Evolutionary conservation across 2,797 vertebrate genomes (phyloP).

Genomic region (Paramormyrops hopkinsi): DNA sequence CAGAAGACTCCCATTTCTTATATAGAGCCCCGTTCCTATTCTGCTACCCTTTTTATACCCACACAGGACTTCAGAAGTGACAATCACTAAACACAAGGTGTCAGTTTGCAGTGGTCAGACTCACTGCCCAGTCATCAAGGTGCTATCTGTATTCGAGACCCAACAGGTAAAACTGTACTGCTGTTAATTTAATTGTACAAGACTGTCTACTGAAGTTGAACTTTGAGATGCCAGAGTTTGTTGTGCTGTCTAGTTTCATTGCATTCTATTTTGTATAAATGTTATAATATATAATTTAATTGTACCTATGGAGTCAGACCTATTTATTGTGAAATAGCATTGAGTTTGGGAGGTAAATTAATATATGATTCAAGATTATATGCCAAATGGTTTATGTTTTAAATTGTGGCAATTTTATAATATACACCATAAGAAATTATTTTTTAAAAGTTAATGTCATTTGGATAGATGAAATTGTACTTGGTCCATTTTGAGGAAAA

Average conservation of each 20-base stretch:
- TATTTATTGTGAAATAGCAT: conserved; percentile 9
- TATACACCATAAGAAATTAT: conserved; percentile 1
- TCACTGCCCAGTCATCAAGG: conserved; percentile 28
- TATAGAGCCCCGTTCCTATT: neutral
- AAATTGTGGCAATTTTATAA: conserved; percentile 11
- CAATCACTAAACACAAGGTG: conserved; percentile 29
- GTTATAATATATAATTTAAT: conserved; percentile 32
- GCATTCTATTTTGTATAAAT: conserved; percentile 43
- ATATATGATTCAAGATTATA: conserved; percentile 9
- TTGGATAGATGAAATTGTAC: conserved; percentile 6
- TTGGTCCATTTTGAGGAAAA: neutral
- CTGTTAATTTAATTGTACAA: conserved; percentile 23
- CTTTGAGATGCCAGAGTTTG: conserved; percentile 29
- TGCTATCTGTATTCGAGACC: conserved; percentile 40
- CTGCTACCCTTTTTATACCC: neutral
- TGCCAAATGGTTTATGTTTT: conserved; percentile 13
- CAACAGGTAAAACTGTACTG: conserved; percentile 28
- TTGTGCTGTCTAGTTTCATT: conserved; percentile 34
- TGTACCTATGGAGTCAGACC: conserved; percentile 1
- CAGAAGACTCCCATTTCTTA: neutral
- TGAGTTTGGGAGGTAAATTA: conserved; percentile 1
- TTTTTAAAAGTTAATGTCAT: conserved; percentile 10
- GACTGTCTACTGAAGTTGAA: conserved; percentile 28
- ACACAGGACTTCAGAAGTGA: conserved; percentile 28
- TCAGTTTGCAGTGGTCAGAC: neutral